These are phyloP conservation scores for Intellagama lesueurii DNA, from an alignment of 2,797 vertebrate species.

Conservation along the genomic window DNA sequence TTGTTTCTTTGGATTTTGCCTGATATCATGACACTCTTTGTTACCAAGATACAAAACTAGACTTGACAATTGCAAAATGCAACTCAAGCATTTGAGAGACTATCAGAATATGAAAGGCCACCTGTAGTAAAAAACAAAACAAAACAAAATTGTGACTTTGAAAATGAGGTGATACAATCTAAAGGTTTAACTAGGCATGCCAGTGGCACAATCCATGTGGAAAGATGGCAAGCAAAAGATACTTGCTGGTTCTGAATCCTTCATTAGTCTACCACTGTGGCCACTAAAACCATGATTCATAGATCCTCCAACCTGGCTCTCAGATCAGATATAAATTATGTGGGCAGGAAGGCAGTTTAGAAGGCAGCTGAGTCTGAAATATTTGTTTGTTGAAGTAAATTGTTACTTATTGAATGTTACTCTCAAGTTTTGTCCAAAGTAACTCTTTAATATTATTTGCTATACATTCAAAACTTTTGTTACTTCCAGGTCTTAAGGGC, in stretches of 20 bases:
- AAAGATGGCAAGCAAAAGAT: not conserved
- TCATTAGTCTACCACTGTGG: not conserved
- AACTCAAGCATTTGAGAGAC: not conserved
- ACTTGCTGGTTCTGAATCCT: not conserved
- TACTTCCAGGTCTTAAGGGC: not conserved
- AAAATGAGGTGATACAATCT: not conserved
- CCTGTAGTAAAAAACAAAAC: too few relatives aligned
- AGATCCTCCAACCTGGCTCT: not conserved
- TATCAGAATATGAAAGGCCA: not conserved
- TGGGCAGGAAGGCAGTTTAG: not conserved
- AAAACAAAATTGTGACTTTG: not conserved
- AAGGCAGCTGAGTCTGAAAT: not conserved
- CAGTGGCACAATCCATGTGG: not conserved
- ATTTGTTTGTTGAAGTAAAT: too few relatives aligned
- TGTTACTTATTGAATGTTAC: too few relatives aligned
- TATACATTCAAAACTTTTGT: too few relatives aligned
- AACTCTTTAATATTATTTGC: too few relatives aligned
- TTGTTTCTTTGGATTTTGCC: too few relatives aligned
- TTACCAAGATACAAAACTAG: not conserved
- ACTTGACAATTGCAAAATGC: too few relatives aligned
- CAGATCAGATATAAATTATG: not conserved
- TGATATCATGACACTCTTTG: too few relatives aligned
- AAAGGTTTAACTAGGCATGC: not conserved
- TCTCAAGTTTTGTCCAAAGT: too few relatives aligned
- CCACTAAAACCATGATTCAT: not conserved